phyloP scores from a whole-genome alignment of 2,888 invertebrate genomes.

The Dione vanillae region DNA sequence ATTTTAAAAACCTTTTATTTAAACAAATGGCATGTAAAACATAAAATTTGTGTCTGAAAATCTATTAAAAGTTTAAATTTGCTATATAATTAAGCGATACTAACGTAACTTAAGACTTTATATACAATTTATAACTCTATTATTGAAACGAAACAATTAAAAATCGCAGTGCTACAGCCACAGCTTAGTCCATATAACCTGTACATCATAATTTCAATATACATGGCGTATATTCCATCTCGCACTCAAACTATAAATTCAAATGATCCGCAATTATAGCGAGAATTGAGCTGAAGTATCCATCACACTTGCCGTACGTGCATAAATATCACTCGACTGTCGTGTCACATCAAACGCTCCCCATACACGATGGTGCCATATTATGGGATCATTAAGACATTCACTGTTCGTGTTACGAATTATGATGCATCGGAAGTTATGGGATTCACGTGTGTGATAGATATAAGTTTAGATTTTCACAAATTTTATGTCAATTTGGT shows the following conservation, averaged over 20 bases:
- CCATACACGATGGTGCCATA: conserved; percentile 32
- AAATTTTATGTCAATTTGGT: neutral
- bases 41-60: too few relatives aligned
- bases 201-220: conserved; percentile 16
- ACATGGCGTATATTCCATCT: conserved; percentile 13
- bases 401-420: conserved; percentile 32
- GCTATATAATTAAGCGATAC: too few relatives aligned
- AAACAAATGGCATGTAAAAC: too few relatives aligned
- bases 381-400: conserved; percentile 41
- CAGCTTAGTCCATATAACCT: neutral
- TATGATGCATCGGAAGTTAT: conserved; percentile 15
- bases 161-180: neutral
- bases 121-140: neutral
- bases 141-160: neutral
- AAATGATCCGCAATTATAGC: conserved; percentile 35
- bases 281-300: conserved; percentile 46
- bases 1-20: too few relatives aligned
- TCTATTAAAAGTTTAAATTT: too few relatives aligned
- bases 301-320: conserved; percentile 51
- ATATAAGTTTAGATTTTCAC: neutral
- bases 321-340: conserved; percentile 33
- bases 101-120: neutral
- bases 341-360: conserved; percentile 34
- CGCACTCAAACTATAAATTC: conserved; percentile 30
- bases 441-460: neutral